Evolutionary conservation across 2,797 vertebrate species (phyloP), one percentile per base, ranked within the genome.

Genomic region (Cossypha caffra): DNA sequence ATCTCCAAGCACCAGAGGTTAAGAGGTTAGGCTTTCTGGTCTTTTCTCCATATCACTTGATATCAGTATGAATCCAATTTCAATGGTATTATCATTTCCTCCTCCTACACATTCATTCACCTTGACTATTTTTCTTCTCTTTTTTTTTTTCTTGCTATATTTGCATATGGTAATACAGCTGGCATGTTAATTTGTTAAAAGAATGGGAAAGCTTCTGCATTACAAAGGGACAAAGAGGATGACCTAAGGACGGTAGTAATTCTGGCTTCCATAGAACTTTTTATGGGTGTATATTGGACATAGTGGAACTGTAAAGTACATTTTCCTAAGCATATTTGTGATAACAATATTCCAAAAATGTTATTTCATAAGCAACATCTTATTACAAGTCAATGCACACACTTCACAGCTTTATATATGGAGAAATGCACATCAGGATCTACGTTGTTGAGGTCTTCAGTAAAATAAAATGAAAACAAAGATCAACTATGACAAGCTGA

Each of bases 1-100:
- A 61, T 90, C 78, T 95, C 94, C 33, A 88, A 69, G 48, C 83
- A 84, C 31, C 71, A 69, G 52, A 88, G 90, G 77, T 93, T 92
- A 94, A 81, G 59, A 95, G 82, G 82, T 86, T 73, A 95, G 40
- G 26, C 12, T 66, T 90, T 81, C 66, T 62, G 63, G 23, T 25
- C 38, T 82, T 76, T 94, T 73, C 26, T 93, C 29, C 5, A 1
- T 50, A 63, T 73, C 42, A 29, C 42, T 84, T 48, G 38, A 35
- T 51, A 28, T 10, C 66, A 48, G 16, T 43, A 74, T 37, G 50
- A 62, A 78, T n/a, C 12, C 16, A 90, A 20, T 79, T 93, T 90
- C 19, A 37, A 7, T 20, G 26, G 4, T 48, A 63, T 90, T 86
- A 77, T 50, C 4, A 75, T 68, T 94, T 29, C 13, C 14, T 73